Conservation (phyloP, 2,797 vertebrate species). For the Holocentrus rufus region DNA sequence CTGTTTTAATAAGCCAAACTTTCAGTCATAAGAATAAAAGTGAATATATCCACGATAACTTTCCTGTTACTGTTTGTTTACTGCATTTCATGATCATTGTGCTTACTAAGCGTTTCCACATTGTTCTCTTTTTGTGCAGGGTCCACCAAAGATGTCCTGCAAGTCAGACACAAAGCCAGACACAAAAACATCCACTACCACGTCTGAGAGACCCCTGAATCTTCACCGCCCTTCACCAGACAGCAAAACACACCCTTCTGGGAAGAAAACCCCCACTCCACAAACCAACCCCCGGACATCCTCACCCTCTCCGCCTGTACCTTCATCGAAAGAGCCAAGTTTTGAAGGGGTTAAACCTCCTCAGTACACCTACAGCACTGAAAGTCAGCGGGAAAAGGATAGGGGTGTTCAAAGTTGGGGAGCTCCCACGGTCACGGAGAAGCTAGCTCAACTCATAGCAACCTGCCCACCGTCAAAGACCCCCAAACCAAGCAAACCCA, state of each 20-base stretch:
- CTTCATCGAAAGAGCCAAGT: conserved; percentile 74
- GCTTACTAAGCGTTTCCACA: not conserved
- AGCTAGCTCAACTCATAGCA: conserved; percentile 95
- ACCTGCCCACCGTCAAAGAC: conserved; percentile 96
- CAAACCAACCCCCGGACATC: conserved; percentile 71
- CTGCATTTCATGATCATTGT: not conserved
- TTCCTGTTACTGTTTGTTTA: not conserved
- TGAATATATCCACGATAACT: not conserved
- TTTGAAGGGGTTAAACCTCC: conserved; percentile 76
- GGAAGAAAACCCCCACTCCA: conserved; percentile 79
- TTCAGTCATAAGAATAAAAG: not conserved
- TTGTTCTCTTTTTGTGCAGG: conserved; percentile 63
- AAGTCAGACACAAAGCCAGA: conserved; percentile 83
- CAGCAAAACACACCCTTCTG: conserved; percentile 78
- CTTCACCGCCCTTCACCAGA: conserved; percentile 80
- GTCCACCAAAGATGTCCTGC: conserved; percentile 81
- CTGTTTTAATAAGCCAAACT: no score
- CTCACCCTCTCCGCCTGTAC: conserved; percentile 67
- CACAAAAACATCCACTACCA: conserved; percentile 67
- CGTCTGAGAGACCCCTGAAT: conserved; percentile 82
- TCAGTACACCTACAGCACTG: conserved; percentile 76
- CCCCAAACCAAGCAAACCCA: conserved; percentile 88
- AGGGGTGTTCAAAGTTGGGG: conserved; percentile 88
- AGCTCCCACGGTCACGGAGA: conserved; percentile 93
- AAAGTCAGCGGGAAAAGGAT: conserved; percentile 84